These are phyloP conservation scores for Tapera naevia DNA, from an alignment of 2,797 vertebrate genomes.

Conservation along the genomic window DNA sequence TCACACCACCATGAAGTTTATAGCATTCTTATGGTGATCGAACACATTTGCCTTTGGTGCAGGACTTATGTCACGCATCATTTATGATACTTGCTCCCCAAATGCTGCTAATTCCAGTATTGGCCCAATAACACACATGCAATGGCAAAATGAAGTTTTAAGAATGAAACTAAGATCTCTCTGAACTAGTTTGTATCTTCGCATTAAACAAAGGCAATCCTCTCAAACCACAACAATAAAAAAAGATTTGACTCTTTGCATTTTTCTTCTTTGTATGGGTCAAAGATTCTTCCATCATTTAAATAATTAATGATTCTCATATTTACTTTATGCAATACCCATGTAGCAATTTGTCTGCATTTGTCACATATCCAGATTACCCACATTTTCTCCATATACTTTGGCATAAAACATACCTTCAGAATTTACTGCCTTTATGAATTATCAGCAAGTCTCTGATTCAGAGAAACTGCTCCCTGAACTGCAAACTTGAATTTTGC, in stretches of 20 bases:
- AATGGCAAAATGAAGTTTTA: neutral
- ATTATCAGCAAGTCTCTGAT: neutral
- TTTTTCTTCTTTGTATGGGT: neutral
- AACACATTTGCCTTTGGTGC: neutral
- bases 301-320: neutral
- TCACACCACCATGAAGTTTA: neutral
- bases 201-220: neutral
- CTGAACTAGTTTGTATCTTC: neutral
- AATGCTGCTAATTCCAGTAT: neutral
- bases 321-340: neutral
- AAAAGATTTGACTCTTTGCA: neutral
- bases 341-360: neutral
- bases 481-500: neutral
- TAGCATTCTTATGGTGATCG: neutral
- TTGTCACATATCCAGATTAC: neutral
- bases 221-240: neutral
- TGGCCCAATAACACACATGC: neutral
- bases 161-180: neutral
- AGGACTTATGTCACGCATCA: neutral
- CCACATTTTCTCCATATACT: neutral
- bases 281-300: neutral
- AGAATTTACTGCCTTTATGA: neutral
- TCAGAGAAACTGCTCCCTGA: neutral
- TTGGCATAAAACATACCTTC: neutral
- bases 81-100: neutral